A percentile compares a stretch with the other conserved stretches of the same genome.
These are phyloP conservation scores for Drosophila koepferae DNA, from an alignment of 2,888 invertebrate genomes.

Conservation along the genomic window DNA sequence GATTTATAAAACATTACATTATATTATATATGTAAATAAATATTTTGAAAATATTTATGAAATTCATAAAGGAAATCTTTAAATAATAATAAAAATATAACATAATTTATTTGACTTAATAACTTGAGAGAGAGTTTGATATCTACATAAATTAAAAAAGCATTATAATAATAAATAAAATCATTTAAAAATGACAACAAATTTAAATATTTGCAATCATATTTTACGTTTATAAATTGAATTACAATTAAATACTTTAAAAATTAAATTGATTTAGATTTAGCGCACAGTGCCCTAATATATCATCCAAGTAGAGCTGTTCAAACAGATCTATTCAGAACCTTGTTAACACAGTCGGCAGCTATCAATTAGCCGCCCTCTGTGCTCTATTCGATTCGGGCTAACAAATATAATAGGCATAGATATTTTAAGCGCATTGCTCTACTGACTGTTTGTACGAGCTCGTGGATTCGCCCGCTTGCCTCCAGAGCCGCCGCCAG, in stretches of 20 bases:
- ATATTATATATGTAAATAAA: too few relatives aligned
- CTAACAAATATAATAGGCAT: slow-evolving; percentile 47
- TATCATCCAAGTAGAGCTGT: too few relatives aligned
- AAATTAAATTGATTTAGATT: too few relatives aligned
- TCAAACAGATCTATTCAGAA: neutral
- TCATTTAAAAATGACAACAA: neutral
- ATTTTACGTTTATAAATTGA: neutral
- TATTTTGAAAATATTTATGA: too few relatives aligned
- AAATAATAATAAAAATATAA: neutral
- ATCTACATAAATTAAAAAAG: too few relatives aligned
- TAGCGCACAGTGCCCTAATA: too few relatives aligned
- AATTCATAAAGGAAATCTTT: too few relatives aligned
- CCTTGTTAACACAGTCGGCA: slow-evolving; percentile 9
- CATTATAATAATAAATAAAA: neutral
- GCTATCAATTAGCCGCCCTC: slow-evolving; percentile 7
- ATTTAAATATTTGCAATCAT: neutral
- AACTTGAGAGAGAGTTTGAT: too few relatives aligned
- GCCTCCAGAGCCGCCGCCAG: neutral
- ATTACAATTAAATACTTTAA: too few relatives aligned
- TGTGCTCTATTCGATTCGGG: neutral
- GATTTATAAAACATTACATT: neutral
- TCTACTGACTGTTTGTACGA: slow-evolving; percentile 44
- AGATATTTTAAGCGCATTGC: slow-evolving; percentile 70
- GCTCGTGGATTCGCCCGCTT: slow-evolving; percentile 22
- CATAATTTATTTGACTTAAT: neutral